Evolutionary conservation across 2,113 vertebrate genomes (phyloP).

Genomic region (Cyphomyrus plagiostoma): DNA sequence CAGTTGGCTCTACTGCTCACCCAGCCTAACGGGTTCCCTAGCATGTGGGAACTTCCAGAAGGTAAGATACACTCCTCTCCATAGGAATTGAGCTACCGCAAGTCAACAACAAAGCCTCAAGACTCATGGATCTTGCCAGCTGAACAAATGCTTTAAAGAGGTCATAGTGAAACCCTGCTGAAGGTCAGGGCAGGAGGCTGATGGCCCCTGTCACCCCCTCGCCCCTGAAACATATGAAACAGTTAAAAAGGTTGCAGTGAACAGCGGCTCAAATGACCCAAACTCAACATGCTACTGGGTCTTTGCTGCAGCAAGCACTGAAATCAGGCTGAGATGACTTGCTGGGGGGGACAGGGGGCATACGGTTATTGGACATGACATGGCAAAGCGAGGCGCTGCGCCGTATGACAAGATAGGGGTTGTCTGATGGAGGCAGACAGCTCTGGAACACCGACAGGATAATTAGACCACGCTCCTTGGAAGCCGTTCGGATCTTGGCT

Average conservation of each 20-base stretch:
- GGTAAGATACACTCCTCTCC: background rate
- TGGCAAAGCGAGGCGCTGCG: background rate
- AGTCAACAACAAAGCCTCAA: background rate
- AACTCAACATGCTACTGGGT: background rate
- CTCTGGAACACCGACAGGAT: background rate
- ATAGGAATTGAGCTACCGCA: background rate
- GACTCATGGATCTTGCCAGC: background rate
- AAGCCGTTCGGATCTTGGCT: background rate
- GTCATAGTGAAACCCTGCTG: background rate
- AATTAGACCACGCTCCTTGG: background rate
- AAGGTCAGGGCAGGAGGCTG: background rate
- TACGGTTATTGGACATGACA: background rate
- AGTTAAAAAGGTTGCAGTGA: background rate
- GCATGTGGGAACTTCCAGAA: background rate
- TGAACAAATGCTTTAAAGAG: background rate
- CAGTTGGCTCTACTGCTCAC: background rate
- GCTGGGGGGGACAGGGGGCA: background rate
- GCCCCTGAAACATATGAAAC: background rate
- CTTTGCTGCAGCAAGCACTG: background rate
- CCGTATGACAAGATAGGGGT: background rate
- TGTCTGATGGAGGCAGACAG: background rate
- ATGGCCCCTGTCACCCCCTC: background rate
- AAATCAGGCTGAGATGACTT: background rate
- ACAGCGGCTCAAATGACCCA: background rate
- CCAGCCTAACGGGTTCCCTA: background rate